These are phyloP conservation scores for Forbesichthys agassizii DNA, from an alignment of 2,113 vertebrate genomes.

Conservation along the genomic window DNA sequence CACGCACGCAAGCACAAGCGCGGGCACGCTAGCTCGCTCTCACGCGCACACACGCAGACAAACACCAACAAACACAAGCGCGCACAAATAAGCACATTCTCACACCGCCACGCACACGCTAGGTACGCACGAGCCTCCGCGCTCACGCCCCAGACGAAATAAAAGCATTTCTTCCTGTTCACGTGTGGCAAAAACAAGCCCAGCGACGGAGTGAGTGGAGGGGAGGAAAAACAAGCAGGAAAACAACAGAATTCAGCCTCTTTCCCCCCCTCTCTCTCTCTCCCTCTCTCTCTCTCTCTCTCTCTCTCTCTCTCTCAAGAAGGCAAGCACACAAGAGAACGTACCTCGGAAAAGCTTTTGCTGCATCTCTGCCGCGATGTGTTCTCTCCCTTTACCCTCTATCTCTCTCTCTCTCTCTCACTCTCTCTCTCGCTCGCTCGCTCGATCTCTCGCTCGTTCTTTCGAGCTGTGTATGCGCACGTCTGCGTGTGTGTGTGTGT, in stretches of 20 bases:
- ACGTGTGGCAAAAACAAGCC: slow-evolving; percentile 59
- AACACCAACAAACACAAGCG: slow-evolving; percentile 27
- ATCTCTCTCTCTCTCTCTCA: slow-evolving; percentile 70
- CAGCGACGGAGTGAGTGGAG: slow-evolving; percentile 54
- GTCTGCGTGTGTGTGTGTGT: slow-evolving; percentile 43
- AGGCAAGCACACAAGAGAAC: slow-evolving; percentile 82
- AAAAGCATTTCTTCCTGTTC: slow-evolving; percentile 57
- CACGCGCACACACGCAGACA: slow-evolving; percentile 22
- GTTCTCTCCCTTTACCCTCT: slow-evolving; percentile 74
- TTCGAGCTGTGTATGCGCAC: slow-evolving; percentile 68
- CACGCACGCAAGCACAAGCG: slow-evolving; percentile 19
- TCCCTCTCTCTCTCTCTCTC: slow-evolving; percentile 57
- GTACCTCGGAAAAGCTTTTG: slow-evolving; percentile 83
- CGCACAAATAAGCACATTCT: slow-evolving; percentile 56
- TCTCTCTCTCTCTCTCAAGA: slow-evolving; percentile 63
- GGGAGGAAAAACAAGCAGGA: slow-evolving; percentile 67
- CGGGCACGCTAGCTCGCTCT: slow-evolving; percentile 20
- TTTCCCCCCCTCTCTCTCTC: slow-evolving; percentile 41
- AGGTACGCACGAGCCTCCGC: neutral
- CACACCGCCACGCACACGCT: slow-evolving; percentile 16
- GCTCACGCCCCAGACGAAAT: slow-evolving; percentile 31
- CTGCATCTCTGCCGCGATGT: slow-evolving; percentile 85
- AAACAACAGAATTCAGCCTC: slow-evolving; percentile 68
- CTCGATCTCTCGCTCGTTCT: slow-evolving; percentile 23
- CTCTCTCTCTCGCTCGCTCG: slow-evolving; percentile 37